Base-by-base conservation (phyloP, 2,113 vertebrate genomes). In the Rynchops niger region DNA sequence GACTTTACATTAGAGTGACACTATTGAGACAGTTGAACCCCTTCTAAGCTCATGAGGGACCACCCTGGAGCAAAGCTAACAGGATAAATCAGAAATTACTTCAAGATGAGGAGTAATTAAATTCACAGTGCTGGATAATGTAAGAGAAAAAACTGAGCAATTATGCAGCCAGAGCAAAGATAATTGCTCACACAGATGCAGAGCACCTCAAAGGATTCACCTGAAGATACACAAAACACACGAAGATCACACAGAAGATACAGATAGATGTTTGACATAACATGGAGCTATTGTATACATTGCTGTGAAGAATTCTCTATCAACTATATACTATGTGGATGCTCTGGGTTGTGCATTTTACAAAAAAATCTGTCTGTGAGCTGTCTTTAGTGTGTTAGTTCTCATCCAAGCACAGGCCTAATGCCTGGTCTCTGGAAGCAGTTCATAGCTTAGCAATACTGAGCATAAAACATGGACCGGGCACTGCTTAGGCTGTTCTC, bases 11-110 rank as follows among this genome's bases (percentile, higher is more conserved):
- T 72, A 43, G 34, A 90, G 56, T 63, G 49, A 78, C 0, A 1
- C 6, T 74, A 61, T 38, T 63, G 82, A 90, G 30, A 76, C 5
- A 74, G 72, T 38, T 85, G 77, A 95, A 71, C 79, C 38, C 29
- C 58, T 90, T 93, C 56, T 82, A 63, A 94, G 38, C 11, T 93
- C 66, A 45, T 38, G n/a, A 15, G 19, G 38, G 71, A 87, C 61
- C 70, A 73, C 66, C 56, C 15, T 34, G 45, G 27, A 95, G 38
- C 62, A 93, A 91, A 93, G 26, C 40, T 92, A 95, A 81, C 21
- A 63, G 38, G 56, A 72, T 95, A 90, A 95, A 94, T 88, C 58
- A 94, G 72, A 90, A 96, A 92, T 95, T 95, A 69, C n/a, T 88
- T 88, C 43, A 95, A 82, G 82, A 90, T 6, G 9, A 89, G 25